Evolutionary conservation across 2,888 invertebrate genomes (phyloP).

Genomic region (Ophion obscuratus): DNA sequence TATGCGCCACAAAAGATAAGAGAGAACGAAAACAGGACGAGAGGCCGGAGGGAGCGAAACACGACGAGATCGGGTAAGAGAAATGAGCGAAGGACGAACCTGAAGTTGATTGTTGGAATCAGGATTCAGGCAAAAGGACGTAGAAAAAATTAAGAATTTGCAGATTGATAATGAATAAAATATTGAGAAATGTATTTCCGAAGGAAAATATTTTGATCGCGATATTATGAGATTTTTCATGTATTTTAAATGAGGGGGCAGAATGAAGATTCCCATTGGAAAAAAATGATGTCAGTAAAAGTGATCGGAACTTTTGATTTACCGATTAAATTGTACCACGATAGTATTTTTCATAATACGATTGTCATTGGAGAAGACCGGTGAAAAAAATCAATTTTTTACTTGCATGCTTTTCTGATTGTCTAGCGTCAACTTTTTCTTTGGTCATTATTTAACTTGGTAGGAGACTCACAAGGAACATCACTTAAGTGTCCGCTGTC

Average conservation of each 20-base stretch:
- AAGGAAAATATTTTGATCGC: background rate
- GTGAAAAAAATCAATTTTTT: too few species aligned
- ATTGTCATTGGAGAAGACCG: too few species aligned
- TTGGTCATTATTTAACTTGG: background rate
- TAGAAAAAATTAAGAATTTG: constrained; percentile 35
- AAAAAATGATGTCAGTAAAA: too few species aligned
- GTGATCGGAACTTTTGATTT: too few species aligned
- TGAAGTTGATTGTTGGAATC: constrained; percentile 7
- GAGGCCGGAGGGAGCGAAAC: background rate
- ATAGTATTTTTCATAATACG: too few species aligned
- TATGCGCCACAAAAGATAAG: constrained; percentile 2
- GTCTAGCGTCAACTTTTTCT: too few species aligned
- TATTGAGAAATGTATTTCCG: background rate
- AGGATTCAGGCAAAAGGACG: constrained; percentile 26
- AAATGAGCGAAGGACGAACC: constrained; percentile 16
- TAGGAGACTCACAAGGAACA: background rate
- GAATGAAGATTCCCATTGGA: too few species aligned
- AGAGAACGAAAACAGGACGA: background rate
- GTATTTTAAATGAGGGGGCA: too few species aligned
- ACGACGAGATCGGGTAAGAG: constrained; percentile 22
- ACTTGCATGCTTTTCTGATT: background rate
- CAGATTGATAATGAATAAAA: constrained; percentile 17
- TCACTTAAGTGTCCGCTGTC: too few species aligned
- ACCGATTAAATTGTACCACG: too few species aligned
- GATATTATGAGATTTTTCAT: too few species aligned